Evolutionary conservation across 2,113 vertebrate species (phyloP).

Genomic region (Myotis yumanensis): DNA sequence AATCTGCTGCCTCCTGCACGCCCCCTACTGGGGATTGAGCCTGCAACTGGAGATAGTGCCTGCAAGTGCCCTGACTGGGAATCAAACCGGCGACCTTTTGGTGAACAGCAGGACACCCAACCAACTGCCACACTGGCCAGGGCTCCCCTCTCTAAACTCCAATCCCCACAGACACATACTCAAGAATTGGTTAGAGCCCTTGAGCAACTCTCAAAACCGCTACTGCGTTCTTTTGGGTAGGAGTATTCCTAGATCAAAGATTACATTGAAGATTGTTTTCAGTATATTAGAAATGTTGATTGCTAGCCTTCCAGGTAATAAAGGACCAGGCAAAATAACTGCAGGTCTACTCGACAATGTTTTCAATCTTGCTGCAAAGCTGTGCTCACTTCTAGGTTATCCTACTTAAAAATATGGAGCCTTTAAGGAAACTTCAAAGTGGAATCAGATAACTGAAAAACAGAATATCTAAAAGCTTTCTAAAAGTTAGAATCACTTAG

Average conservation of each 20-base stretch:
- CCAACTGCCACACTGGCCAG: too few relatives aligned
- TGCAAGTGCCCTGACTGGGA: too few relatives aligned
- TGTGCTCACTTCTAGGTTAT: neutral
- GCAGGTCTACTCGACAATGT: neutral
- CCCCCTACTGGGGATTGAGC: too few relatives aligned
- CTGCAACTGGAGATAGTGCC: too few relatives aligned
- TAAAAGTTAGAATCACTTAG: neutral
- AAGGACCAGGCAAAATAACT: neutral
- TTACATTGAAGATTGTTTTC: neutral
- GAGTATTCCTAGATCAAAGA: neutral
- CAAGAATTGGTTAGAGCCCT: neutral
- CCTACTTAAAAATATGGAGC: neutral
- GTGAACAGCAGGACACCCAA: too few relatives aligned
- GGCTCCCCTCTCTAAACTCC: neutral
- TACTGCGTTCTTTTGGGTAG: neutral
- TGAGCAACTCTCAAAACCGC: neutral
- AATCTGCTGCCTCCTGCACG: too few relatives aligned
- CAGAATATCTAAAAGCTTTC: neutral
- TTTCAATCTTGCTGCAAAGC: neutral
- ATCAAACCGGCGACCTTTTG: too few relatives aligned
- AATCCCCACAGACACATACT: neutral
- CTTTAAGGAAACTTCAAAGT: neutral
- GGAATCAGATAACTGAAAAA: neutral
- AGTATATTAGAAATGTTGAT: neutral
- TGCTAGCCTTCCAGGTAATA: neutral